A percentile compares a stretch with the other conserved stretches of the same genome.
Conservation (phyloP, 2,888 invertebrate species). For the Cheilosia vernalis region DNA sequence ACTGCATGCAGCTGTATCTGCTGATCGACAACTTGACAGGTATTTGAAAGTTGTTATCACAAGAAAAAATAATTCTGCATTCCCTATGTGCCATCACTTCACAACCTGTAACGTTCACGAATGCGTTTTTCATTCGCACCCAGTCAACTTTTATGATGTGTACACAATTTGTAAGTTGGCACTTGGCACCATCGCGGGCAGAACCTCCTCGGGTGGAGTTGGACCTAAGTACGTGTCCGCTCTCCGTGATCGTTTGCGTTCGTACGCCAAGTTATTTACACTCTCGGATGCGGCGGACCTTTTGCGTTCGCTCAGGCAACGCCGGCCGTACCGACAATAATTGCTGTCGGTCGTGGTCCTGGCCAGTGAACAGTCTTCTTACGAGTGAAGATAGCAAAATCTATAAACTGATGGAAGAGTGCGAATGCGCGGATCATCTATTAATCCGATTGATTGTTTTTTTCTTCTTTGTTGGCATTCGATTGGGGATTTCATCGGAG, state of each 20-base stretch:
- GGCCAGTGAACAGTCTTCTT: conserved; percentile 54
- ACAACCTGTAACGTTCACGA: conserved; percentile 34
- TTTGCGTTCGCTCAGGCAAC: conserved; percentile 26
- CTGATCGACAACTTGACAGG: conserved; percentile 26
- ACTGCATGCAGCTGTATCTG: conserved; percentile 1
- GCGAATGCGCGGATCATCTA: conserved; percentile 61
- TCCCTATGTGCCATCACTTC: conserved; percentile 14
- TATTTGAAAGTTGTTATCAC: conserved; percentile 57
- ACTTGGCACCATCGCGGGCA: conserved; percentile 24
- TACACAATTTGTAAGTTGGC: conserved; percentile 73
- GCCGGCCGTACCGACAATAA: conserved; percentile 50
- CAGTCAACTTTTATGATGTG: conserved; percentile 73
- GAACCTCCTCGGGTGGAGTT: conserved; percentile 56
- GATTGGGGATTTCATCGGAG: conserved; percentile 33
- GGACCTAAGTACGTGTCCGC: conserved; percentile 58
- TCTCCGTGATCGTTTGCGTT: conserved; percentile 48
- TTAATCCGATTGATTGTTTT: conserved; percentile 53
- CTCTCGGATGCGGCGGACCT: conserved; percentile 40
- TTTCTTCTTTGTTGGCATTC: conserved; percentile 20
- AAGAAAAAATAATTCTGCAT: not conserved
- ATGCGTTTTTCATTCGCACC: conserved; percentile 68
- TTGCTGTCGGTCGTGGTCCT: conserved; percentile 67
- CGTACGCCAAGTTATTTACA: conserved; percentile 57
- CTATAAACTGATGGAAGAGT: conserved; percentile 36
- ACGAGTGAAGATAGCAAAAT: conserved; percentile 10